Conservation (phyloP, 1,140 invertebrate species). For the Aradophagus sp. region DNA sequence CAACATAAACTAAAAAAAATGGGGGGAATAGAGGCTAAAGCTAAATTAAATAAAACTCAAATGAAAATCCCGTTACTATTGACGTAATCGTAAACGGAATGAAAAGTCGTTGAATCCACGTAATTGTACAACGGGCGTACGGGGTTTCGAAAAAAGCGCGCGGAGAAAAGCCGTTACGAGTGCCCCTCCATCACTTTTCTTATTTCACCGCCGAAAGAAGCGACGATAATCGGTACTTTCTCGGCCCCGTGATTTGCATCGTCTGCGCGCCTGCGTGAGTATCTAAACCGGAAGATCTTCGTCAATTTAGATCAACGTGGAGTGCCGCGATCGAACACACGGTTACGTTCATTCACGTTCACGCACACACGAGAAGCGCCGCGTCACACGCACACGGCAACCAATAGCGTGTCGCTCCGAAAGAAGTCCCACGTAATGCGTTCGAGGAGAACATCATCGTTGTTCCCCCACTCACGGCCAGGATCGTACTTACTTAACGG, state of each 20-base stretch:
- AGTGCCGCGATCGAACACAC: conserved; percentile 17
- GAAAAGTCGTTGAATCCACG: too few relatives aligned
- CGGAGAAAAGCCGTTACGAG: too few relatives aligned
- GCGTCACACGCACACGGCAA: conserved; percentile 9
- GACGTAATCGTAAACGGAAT: too few relatives aligned
- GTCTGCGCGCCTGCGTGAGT: conserved; percentile 4
- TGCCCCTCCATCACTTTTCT: conserved; percentile 2
- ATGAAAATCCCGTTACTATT: too few relatives aligned
- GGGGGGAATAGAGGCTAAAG: too few relatives aligned
- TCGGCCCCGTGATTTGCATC: conserved; percentile 31
- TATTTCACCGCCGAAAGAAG: conserved; percentile 13
- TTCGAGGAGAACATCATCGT: conserved; percentile 9
- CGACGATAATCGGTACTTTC: conserved; percentile 26
- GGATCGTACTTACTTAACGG: conserved; percentile 9
- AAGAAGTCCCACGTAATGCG: conserved; percentile 36
- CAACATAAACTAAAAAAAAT: too few relatives aligned
- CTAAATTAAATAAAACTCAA: too few relatives aligned
- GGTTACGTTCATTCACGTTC: conserved; percentile 29
- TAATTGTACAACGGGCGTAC: conserved; percentile 3
- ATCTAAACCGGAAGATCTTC: conserved; percentile 52
- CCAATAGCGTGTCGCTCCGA: conserved; percentile 36
- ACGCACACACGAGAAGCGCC: too few relatives aligned
- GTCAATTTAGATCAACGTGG: conserved; percentile 51
- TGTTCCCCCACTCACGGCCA: conserved; percentile 6
- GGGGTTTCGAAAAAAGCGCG: background rate